Percentiles rank a stretch among this genome's conserved stretches.
These are phyloP conservation scores for Ageneiosus marmoratus DNA, from an alignment of 2,113 vertebrate genomes.

Conservation along the genomic window DNA sequence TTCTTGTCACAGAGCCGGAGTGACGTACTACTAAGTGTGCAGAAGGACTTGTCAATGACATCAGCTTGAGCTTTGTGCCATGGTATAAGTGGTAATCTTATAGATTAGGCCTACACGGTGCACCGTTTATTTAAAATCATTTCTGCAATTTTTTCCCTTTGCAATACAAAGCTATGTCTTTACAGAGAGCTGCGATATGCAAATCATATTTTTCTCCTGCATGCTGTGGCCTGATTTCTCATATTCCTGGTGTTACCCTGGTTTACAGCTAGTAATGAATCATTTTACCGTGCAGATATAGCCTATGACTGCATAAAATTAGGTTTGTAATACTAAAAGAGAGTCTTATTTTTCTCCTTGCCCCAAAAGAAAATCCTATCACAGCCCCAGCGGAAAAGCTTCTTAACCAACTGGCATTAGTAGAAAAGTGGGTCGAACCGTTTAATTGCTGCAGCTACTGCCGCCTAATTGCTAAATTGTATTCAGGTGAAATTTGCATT, in stretches of 20 bases:
- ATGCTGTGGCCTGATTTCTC: background rate
- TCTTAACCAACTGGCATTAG: constrained; percentile 71
- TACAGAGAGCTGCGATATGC: background rate
- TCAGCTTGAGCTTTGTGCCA: background rate
- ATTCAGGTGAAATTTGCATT: constrained; percentile 57
- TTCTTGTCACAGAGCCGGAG: constrained; percentile 22
- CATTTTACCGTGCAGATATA: background rate
- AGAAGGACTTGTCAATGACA: background rate
- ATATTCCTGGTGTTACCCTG: no score
- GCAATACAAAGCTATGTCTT: background rate
- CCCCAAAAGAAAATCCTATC: constrained; percentile 11
- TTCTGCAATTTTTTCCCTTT: no score
- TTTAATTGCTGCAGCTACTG: constrained; percentile 39
- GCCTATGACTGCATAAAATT: background rate
- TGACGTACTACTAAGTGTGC: constrained; percentile 27
- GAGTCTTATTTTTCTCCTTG: background rate
- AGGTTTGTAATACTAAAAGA: background rate
- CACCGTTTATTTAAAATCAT: background rate
- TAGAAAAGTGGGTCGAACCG: constrained; percentile 41
- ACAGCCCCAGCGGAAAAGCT: constrained; percentile 45
- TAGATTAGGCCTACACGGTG: background rate
- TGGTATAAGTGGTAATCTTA: background rate
- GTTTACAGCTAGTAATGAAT: background rate
- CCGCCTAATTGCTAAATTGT: constrained; percentile 57
- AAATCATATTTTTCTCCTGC: background rate